Conservation (phyloP, 2,797 vertebrate species). For the Anomalospiza imberbis region DNA sequence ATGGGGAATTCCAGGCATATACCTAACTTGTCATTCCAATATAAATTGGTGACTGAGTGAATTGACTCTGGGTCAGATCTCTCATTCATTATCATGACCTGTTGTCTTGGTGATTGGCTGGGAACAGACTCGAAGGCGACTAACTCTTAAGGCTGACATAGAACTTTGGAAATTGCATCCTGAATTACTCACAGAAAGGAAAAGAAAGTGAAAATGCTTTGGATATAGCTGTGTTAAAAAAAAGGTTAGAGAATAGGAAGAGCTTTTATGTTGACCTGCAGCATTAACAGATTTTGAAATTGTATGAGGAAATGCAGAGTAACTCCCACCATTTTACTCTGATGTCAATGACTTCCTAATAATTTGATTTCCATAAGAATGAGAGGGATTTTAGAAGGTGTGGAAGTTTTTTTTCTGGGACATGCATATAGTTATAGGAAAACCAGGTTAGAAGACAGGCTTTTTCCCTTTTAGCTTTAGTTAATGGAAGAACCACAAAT, state of each 20-base stretch:
- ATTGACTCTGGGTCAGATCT: constrained; percentile 62
- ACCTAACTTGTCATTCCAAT: constrained; percentile 56
- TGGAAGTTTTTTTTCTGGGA: background rate
- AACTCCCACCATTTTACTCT: background rate
- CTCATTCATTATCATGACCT: constrained; percentile 62
- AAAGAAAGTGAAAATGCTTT: constrained; percentile 32
- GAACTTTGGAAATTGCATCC: constrained; percentile 35
- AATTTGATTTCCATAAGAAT: background rate
- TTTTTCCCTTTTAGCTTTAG: background rate
- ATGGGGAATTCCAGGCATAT: constrained; percentile 49
- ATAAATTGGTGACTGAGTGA: constrained; percentile 49
- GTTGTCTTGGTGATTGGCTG: constrained; percentile 48
- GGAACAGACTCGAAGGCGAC: constrained; percentile 50
- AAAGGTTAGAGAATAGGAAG: background rate
- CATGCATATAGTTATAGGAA: background rate
- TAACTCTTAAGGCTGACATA: background rate
- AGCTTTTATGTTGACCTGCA: background rate
- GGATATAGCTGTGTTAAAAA: background rate
- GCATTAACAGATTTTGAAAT: background rate
- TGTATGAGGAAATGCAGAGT: background rate
- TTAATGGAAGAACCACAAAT: background rate
- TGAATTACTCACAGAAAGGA: constrained; percentile 2
- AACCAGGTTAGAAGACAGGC: background rate
- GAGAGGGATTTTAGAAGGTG: background rate
- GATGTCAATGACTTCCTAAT: background rate